Conservation (phyloP, 2,797 vertebrate genomes). For the Cryptoprocta ferox region DNA sequence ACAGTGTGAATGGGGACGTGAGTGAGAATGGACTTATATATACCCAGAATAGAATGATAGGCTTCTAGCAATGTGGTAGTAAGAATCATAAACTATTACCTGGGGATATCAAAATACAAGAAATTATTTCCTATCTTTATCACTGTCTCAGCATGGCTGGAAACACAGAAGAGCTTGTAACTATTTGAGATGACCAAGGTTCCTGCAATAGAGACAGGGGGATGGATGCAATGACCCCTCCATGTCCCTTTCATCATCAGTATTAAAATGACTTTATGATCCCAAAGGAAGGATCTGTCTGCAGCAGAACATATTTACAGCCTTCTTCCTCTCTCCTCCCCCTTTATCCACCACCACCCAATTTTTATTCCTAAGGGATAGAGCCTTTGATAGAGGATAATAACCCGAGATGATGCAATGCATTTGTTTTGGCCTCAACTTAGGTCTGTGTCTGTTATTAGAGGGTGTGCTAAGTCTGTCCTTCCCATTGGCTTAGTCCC, state of each 20-base stretch:
- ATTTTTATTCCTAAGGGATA: slow-evolving; percentile 77
- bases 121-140: neutral
- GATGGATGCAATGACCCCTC: neutral
- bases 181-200: neutral
- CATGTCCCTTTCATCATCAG: neutral
- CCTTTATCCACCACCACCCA: slow-evolving; percentile 36
- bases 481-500: slow-evolving; percentile 71
- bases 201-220: neutral
- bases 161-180: neutral
- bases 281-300: neutral
- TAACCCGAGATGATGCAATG: slow-evolving; percentile 84
- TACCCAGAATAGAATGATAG: neutral
- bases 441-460: slow-evolving; percentile 82
- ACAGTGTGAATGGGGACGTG: neutral
- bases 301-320: slow-evolving; percentile 43
- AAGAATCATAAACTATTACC: neutral
- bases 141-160: neutral
- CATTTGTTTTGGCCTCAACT: slow-evolving; percentile 85
- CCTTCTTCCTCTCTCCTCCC: slow-evolving; percentile 48
- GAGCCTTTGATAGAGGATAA: slow-evolving; percentile 83
- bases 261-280: slow-evolving; percentile 2
- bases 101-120: neutral
- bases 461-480: slow-evolving; percentile 81
- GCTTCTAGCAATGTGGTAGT: neutral
- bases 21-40: neutral